A percentile compares a stretch with the other conserved stretches of the same genome.
Conservation (phyloP, 2,888 invertebrate genomes). For the Mythimna pallens region DNA sequence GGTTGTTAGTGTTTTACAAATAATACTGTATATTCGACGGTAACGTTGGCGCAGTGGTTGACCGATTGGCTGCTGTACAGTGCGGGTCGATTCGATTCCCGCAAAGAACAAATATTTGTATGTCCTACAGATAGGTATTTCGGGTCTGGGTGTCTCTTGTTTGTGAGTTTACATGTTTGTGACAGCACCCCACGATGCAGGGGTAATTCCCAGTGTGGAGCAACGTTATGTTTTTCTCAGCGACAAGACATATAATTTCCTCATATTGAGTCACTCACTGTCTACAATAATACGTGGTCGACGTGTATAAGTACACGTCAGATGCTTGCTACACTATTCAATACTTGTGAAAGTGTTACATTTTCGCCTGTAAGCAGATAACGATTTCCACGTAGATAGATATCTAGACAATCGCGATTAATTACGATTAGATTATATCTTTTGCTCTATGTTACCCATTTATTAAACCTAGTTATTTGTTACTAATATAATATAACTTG, state of each 20-base stretch:
- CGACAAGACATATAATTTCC: not conserved
- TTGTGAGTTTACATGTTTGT: no score
- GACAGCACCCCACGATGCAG: no score
- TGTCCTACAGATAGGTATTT: no score
- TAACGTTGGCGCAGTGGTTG: no score
- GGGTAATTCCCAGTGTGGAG: no score
- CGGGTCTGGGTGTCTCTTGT: no score
- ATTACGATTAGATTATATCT: slow-evolving; percentile 6
- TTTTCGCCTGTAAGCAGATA: slow-evolving; percentile 14
- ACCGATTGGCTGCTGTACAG: no score
- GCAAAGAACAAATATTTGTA: no score
- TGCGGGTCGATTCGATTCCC: no score
- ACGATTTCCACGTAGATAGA: slow-evolving; percentile 31
- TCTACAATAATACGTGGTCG: not conserved
- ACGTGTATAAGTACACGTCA: not conserved
- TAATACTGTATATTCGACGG: no score
- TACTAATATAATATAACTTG: not conserved
- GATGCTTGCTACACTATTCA: not conserved
- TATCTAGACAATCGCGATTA: slow-evolving; percentile 14
- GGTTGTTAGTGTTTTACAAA: no score
- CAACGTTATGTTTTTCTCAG: not conserved
- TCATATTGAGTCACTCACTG: not conserved
- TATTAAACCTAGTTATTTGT: not conserved
- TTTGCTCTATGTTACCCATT: slow-evolving; percentile 8
- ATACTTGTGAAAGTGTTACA: not conserved